Evolutionary conservation across 2,888 invertebrate genomes (phyloP), one percentile per base, ranked within the genome.

Genomic region (Ischnura elegans): DNA sequence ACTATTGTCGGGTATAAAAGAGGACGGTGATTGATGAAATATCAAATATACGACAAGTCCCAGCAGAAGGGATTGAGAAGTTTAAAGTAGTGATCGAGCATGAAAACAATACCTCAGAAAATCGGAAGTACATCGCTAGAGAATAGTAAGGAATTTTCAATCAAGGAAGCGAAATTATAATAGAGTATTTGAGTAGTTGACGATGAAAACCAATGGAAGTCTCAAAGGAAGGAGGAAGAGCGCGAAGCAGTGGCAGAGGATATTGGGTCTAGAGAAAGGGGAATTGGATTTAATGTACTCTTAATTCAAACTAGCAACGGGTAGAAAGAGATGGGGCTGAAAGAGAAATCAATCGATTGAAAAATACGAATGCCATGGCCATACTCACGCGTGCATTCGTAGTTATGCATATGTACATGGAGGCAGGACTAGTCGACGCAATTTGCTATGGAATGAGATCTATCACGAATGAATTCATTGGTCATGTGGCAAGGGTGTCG

Each of bases 391-490:
- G n/a, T 16, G 25, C n/a, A n/a, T n/a, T n/a, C n/a, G n/a, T n/a
- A n/a, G n/a, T n/a, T n/a, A n/a, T 76, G 36, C 61, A 61, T 61
- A 16, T 36, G 36, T 76, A 76, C n/a, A 76, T 76, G 2, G 8
- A 66, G 5, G 19, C 13, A 16, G 13, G 76, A 36, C 76, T 76
- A 36, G 36, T 36, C 16, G 76, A 36, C 13, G 76, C 76, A 16
- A 36, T 76, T 76, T 76, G 76, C 29, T 36, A 76, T 76, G 76
- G 76, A 76, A 76, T 13, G 76, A 29, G 76, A 76, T 76, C 36
- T 36, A 76, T 13, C 29, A 36, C 29, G 36, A 76, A 36, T 76
- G 76, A 76, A 36, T 36, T 36, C 36, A 76, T 76, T 13, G 13
- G 76, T 76, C 36, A 76, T 76, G 36, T 36, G 1, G 76, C 3